phyloP scores from a whole-genome alignment of 2,113 vertebrate genomes.

The Zootoca vivipara region DNA sequence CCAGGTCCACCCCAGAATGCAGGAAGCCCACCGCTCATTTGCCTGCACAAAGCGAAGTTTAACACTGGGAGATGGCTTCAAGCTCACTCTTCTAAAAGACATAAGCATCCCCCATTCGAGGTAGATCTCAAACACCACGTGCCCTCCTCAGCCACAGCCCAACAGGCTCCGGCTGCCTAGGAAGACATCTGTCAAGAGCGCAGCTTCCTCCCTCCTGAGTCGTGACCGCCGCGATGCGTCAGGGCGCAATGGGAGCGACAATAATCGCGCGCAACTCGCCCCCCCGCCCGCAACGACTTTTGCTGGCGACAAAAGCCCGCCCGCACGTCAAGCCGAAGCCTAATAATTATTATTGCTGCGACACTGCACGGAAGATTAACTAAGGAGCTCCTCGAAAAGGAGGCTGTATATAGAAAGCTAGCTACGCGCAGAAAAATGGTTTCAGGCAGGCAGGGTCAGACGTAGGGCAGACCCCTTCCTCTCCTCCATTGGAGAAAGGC shows the following conservation, averaged over 20 bases:
- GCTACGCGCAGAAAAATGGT: background rate
- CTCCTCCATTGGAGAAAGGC: too few relatives aligned
- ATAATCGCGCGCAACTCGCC: background rate
- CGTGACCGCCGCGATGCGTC: background rate
- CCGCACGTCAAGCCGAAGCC: background rate
- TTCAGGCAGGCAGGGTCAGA: background rate
- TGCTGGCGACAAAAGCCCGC: too few relatives aligned
- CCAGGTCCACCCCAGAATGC: too few relatives aligned
- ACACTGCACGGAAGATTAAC: background rate
- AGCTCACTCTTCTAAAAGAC: background rate
- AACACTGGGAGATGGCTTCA: background rate
- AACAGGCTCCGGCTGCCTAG: background rate
- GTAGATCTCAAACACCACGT: background rate
- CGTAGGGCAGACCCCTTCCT: background rate
- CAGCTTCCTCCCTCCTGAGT: background rate
- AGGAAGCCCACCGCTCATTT: background rate
- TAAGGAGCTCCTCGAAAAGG: background rate
- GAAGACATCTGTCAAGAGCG: background rate
- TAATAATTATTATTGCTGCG: background rate
- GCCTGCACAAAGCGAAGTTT: background rate
- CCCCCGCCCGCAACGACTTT: too few relatives aligned
- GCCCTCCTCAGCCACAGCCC: background rate
- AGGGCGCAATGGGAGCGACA: background rate
- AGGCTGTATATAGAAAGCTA: too few relatives aligned
- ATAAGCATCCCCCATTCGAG: background rate